Evolutionary conservation across 2,797 vertebrate species (phyloP).

Genomic region (Craterocephalus amniculus): DNA sequence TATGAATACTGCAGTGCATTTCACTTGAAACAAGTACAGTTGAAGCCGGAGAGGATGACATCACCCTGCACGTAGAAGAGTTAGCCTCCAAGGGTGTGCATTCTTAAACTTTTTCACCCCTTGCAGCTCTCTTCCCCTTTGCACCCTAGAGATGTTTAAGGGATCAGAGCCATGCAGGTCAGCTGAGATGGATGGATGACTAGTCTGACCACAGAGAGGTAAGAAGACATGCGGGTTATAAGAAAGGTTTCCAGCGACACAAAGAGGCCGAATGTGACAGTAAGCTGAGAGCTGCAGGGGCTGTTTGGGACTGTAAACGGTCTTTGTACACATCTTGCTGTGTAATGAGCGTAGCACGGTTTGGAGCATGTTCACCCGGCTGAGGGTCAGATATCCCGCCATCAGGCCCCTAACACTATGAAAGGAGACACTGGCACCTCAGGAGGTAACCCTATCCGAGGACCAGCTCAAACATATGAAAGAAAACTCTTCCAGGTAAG

Average conservation of each 20-base stretch:
- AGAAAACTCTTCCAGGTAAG: conserved; percentile 5
- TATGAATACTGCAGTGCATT: not conserved
- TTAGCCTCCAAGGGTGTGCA: conserved; percentile 12
- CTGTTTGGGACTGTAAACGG: not conserved
- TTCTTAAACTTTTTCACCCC: not conserved
- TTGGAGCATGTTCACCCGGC: not conserved
- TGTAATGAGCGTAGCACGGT: not conserved
- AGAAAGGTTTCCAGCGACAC: conserved; percentile 3
- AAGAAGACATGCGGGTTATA: conserved; percentile 1
- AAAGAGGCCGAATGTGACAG: conserved; percentile 26
- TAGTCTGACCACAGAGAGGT: not conserved
- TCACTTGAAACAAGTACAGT: not conserved
- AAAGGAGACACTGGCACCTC: conserved; percentile 69
- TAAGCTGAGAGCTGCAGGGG: conserved; percentile 11
- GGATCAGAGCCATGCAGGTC: conserved; percentile 26
- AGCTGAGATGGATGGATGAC: conserved; percentile 26
- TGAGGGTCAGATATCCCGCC: conserved; percentile 27
- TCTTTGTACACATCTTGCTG: conserved; percentile 19
- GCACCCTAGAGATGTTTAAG: conserved; percentile 12
- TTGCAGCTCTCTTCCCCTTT: not conserved
- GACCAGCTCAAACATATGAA: conserved; percentile 16
- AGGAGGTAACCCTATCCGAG: conserved; percentile 62
- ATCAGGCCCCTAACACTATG: conserved; percentile 42
- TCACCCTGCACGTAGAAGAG: conserved; percentile 6
- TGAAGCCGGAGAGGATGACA: conserved; percentile 13